A percentile compares a stretch with the other conserved stretches of the same genome.
These are phyloP conservation scores for Crocidura indochinensis DNA, from an alignment of 2,797 vertebrate species.

Conservation along the genomic window DNA sequence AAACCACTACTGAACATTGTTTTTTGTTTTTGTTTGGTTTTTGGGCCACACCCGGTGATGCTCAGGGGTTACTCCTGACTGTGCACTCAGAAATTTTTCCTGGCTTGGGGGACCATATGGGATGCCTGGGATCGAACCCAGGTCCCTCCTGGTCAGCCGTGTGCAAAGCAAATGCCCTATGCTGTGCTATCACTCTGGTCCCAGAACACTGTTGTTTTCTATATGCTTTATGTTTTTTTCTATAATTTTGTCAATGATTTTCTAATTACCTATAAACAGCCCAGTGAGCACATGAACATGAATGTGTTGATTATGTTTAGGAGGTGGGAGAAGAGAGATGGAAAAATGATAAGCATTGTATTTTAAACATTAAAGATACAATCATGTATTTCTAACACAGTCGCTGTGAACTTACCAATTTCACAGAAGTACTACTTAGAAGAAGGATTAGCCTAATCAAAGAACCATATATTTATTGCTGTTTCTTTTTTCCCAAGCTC, in stretches of 20 bases:
- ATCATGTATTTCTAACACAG: slow-evolving; percentile 76
- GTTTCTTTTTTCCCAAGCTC: slow-evolving; percentile 80
- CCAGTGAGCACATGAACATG: slow-evolving; percentile 56
- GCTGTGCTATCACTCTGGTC: too few species aligned
- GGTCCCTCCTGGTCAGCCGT: too few species aligned
- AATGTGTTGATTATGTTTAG: slow-evolving; percentile 38
- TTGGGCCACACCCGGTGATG: too few species aligned
- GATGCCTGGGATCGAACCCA: too few species aligned
- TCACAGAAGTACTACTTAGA: slow-evolving; percentile 85
- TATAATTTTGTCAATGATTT: neutral
- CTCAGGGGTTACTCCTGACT: too few species aligned
- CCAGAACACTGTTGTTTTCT: slow-evolving; percentile 29
- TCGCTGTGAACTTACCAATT: slow-evolving; percentile 52
- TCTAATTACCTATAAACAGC: slow-evolving; percentile 72
- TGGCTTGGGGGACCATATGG: too few species aligned
- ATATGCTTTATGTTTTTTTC: slow-evolving; percentile 45
- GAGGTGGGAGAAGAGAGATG: slow-evolving; percentile 57
- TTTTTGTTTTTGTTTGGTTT: neutral
- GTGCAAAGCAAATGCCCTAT: too few species aligned
- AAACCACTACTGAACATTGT: slow-evolving; percentile 59
- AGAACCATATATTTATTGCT: slow-evolving; percentile 83
- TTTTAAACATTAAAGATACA: slow-evolving; percentile 83
- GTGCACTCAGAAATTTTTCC: too few species aligned
- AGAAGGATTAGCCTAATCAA: slow-evolving; percentile 83
- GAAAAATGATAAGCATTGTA: slow-evolving; percentile 59